Base-by-base conservation (phyloP, 2,888 invertebrate species). In the Aphidoletes aphidimyza region DNA sequence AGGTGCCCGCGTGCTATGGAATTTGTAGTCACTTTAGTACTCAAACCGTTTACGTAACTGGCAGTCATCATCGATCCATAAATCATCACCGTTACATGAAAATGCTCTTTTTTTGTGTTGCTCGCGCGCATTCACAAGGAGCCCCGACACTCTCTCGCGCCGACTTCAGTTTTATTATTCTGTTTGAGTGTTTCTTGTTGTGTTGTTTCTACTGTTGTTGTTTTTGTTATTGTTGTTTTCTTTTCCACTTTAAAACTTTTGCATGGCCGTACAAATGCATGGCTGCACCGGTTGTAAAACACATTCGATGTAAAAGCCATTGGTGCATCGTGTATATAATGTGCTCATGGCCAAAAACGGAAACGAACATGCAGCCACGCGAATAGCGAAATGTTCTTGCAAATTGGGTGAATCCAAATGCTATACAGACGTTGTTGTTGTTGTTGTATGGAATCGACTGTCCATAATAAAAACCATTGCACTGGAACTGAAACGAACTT, bases 1-100 rank as follows among this genome's bases (percentile, higher is more conserved):
- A n/a, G n/a, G n/a, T n/a, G n/a, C n/a, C n/a, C n/a, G n/a, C n/a
- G n/a, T n/a, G n/a, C n/a, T n/a, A n/a, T n/a, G n/a, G n/a, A n/a
- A n/a, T n/a, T n/a, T n/a, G n/a, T n/a, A n/a, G n/a, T n/a, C n/a
- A n/a, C n/a, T n/a, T n/a, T n/a, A n/a, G n/a, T n/a, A n/a, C n/a
- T n/a, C n/a, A n/a, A n/a, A n/a, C n/a, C 22, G 30, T 69, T 69
- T 69, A 69, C 69, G 69, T 69, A 69, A 69, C 69, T 69, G 30
- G 19, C 26, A 69, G 30, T n/a, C 30, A 30, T 69, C 69, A 69
- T 69, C 69, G 69, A 69, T 69, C 69, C 69, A 69, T 69, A 69
- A 69, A 69, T 69, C 69, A 69, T 69, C 69, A 69, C 69, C 69
- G 69, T 69, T 69, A 69, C 17, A 69, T 69, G 69, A 69, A 69